A percentile compares a stretch with the other conserved stretches of the same genome.
Conservation (phyloP, 2,797 vertebrate species). For the Meda fulgida region DNA sequence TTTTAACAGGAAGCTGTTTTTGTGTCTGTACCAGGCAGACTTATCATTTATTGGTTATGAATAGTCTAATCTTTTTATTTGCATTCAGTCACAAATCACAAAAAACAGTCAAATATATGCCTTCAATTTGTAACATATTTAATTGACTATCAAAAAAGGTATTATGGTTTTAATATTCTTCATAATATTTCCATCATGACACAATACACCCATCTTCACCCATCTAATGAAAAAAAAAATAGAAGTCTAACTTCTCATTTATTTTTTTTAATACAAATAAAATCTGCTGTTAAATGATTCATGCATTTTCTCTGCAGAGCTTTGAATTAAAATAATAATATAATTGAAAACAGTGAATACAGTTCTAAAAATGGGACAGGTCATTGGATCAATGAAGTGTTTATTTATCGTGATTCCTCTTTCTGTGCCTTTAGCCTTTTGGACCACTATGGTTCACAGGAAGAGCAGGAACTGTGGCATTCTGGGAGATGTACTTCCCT, state of each 20-base stretch:
- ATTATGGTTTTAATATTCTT: background rate
- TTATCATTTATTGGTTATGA: background rate
- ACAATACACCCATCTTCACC: background rate
- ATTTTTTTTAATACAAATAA: slow-evolving; percentile 69
- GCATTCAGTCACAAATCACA: background rate
- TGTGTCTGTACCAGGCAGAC: background rate
- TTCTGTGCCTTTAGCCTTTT: slow-evolving; percentile 69
- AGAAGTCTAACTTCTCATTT: slow-evolving; percentile 59
- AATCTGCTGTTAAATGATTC: slow-evolving; percentile 73
- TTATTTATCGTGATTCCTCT: slow-evolving; percentile 74
- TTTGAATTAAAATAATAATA: slow-evolving; percentile 56
- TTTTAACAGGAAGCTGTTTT: background rate
- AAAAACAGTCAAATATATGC: background rate
- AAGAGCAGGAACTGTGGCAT: slow-evolving; percentile 64
- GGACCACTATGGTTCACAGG: slow-evolving; percentile 65
- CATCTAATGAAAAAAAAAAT: slow-evolving; percentile 48
- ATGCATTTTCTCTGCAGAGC: slow-evolving; percentile 74
- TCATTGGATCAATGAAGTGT: slow-evolving; percentile 62
- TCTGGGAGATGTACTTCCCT: slow-evolving; percentile 17
- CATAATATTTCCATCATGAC: background rate
- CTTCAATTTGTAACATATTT: background rate
- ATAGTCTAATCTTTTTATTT: background rate
- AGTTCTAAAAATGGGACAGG: slow-evolving; percentile 63
- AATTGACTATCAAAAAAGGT: background rate
- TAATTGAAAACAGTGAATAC: background rate